Conservation (phyloP, 2,888 invertebrate genomes). For the Stenodema calcarata region DNA sequence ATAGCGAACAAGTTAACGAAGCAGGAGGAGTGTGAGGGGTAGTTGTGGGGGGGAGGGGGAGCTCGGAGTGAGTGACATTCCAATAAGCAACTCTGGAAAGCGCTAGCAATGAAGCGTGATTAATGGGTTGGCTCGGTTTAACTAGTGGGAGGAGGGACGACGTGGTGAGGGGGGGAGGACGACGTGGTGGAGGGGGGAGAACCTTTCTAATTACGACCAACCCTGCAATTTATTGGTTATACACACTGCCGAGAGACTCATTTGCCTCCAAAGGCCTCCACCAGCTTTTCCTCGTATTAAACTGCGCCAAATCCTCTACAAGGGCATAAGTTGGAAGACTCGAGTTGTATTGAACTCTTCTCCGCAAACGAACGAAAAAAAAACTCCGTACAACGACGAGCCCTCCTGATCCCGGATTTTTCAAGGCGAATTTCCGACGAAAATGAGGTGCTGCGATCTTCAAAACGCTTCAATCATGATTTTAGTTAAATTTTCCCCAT, state of each 20-base stretch:
- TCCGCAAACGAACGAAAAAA: too few relatives aligned
- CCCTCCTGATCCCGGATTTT: too few relatives aligned
- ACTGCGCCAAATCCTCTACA: conserved; percentile 46
- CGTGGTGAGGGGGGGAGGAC: too few relatives aligned
- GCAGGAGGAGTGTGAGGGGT: neutral
- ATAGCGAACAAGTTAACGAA: conserved; percentile 48
- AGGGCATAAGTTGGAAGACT: conserved; percentile 20
- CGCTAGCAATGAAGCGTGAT: conserved; percentile 56
- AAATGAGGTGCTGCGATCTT: too few relatives aligned
- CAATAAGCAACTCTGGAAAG: conserved; percentile 56
- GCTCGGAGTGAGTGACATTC: conserved; percentile 56
- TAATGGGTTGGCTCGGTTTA: conserved; percentile 54
- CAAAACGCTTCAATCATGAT: too few relatives aligned
- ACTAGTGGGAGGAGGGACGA: neutral
- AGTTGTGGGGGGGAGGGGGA: neutral
- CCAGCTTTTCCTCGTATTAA: conserved; percentile 48
- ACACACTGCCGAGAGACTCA: conserved; percentile 51
- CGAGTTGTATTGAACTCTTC: neutral
- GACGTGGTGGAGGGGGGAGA: neutral
- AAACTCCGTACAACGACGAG: too few relatives aligned
- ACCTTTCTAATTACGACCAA: conserved; percentile 58
- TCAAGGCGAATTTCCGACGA: too few relatives aligned
- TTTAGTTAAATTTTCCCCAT: too few relatives aligned
- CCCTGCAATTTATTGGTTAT: conserved; percentile 57
- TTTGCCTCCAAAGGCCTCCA: conserved; percentile 44